Conservation (phyloP, 2,888 invertebrate species). For the Caenorhabditis virilis region DNA sequence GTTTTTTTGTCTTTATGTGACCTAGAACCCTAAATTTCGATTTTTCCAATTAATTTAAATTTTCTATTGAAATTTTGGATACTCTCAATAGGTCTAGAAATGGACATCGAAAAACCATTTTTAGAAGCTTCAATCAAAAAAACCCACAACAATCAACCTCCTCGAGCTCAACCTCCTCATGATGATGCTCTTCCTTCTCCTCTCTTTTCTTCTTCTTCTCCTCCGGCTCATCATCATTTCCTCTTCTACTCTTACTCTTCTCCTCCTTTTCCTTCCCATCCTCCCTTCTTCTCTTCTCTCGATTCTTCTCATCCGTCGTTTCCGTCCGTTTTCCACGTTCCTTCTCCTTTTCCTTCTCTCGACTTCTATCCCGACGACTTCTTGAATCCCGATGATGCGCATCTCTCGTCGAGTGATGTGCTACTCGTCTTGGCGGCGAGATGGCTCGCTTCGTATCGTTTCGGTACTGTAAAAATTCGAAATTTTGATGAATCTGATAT, state of each 20-base stretch:
- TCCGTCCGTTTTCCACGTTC: conserved; percentile 4
- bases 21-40: too few species aligned
- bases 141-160: conserved; percentile 42
- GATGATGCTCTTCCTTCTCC: conserved; percentile 10
- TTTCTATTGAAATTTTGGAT: too few species aligned
- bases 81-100: too few species aligned
- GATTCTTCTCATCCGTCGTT: conserved; percentile 1
- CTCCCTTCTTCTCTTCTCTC: conserved; percentile 5
- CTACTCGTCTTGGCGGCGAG: too few species aligned
- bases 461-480: too few species aligned
- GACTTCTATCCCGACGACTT: neutral
- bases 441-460: too few species aligned
- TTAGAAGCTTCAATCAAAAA: neutral
- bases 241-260: too few species aligned
- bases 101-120: neutral
- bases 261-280: conserved; percentile 2
- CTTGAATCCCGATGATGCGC: neutral
- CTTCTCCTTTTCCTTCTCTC: neutral
- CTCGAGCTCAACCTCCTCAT: conserved; percentile 34
- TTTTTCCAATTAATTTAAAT: too few species aligned
- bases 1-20: too few species aligned
- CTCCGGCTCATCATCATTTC: conserved; percentile 3
- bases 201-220: conserved; percentile 6
- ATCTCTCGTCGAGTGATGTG: too few species aligned
- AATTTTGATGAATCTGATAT: too few species aligned